Evolutionary conservation across 2,113 vertebrate genomes (phyloP).

Genomic region (Aleadryas rufinucha): DNA sequence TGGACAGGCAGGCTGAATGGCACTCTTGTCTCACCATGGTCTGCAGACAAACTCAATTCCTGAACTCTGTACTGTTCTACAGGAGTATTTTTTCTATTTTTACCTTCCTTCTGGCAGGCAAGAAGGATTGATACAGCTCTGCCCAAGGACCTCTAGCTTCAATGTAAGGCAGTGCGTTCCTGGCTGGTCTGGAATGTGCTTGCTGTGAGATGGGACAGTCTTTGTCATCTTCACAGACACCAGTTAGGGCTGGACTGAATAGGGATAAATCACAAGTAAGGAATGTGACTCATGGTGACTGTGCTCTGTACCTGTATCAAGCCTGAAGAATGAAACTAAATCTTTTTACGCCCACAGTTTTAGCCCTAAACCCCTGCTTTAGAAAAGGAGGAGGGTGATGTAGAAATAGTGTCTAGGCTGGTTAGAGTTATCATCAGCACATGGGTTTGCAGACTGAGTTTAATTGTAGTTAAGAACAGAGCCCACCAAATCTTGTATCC

Average conservation of each 20-base stretch:
- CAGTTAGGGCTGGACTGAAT: background rate
- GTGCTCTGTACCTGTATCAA: background rate
- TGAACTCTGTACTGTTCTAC: background rate
- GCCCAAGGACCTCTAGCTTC: background rate
- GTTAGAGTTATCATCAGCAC: background rate
- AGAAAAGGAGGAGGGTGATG: background rate
- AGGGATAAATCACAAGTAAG: background rate
- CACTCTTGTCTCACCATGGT: background rate
- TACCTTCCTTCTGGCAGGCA: background rate
- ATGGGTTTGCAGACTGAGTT: background rate
- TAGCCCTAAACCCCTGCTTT: background rate
- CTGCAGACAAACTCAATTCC: background rate
- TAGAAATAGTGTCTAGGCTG: background rate
- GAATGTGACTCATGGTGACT: background rate
- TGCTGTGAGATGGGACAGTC: background rate
- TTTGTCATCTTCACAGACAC: background rate
- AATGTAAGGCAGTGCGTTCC: background rate
- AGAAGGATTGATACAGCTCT: background rate
- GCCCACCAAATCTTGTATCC: background rate
- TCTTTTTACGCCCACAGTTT: background rate
- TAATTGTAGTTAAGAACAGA: background rate
- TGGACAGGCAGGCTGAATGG: background rate
- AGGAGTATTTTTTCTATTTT: background rate
- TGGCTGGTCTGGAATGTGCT: background rate
- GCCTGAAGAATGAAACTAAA: background rate